Conservation (phyloP, 2,797 vertebrate genomes). For the Spinus pinus region DNA sequence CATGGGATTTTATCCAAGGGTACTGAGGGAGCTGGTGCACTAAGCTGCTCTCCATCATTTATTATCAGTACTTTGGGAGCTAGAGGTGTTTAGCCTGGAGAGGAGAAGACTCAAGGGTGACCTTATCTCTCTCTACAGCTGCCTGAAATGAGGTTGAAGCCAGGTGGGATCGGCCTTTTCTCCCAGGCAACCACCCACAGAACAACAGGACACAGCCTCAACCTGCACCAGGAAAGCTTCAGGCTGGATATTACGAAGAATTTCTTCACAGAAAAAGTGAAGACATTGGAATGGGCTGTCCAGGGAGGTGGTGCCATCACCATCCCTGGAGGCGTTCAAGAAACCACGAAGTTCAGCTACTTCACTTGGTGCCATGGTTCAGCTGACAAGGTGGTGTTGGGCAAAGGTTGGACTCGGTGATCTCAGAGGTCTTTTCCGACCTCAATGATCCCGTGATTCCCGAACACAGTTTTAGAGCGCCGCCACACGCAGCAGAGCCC, state of each 20-base stretch:
- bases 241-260: background rate
- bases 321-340: background rate
- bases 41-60: background rate
- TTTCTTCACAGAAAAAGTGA: background rate
- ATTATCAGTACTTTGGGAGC: background rate
- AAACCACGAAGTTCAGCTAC: too few species aligned
- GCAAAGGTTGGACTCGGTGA: rapidly evolving
- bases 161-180: background rate
- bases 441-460: rapidly evolving
- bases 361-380: too few species aligned
- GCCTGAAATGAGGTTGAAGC: background rate
- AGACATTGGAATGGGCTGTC: background rate
- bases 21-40: background rate
- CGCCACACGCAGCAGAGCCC: rapidly evolving
- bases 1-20: background rate
- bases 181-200: background rate
- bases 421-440: background rate
- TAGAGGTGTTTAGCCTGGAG: background rate
- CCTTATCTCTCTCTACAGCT: background rate
- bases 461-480: rapidly evolving
- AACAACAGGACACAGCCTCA: background rate
- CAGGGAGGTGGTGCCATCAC: too few species aligned
- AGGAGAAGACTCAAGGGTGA: background rate
- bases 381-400: background rate
- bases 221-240: background rate